Conservation (phyloP, 2,888 invertebrate species). For the Boloria selene region DNA sequence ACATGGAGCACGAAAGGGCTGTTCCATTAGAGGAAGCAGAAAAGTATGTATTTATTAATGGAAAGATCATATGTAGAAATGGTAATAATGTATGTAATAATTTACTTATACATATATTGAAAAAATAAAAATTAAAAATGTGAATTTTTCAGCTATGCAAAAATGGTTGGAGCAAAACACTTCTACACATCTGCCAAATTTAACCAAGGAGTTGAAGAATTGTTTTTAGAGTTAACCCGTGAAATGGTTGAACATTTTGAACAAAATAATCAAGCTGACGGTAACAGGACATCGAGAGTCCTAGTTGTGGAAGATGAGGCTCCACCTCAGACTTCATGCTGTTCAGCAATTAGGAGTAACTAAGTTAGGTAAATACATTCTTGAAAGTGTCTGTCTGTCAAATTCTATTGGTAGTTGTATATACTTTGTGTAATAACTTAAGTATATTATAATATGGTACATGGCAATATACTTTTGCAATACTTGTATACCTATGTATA, state of each 20-base stretch:
- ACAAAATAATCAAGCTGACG: slow-evolving; percentile 55
- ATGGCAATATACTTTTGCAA: neutral
- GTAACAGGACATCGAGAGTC: slow-evolving; percentile 59
- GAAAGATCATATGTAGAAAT: no score
- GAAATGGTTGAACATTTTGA: slow-evolving; percentile 84
- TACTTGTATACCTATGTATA: no score
- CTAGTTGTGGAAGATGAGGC: slow-evolving; percentile 73
- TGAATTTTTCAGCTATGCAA: slow-evolving; percentile 87
- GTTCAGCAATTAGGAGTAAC: slow-evolving; percentile 53
- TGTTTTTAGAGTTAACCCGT: slow-evolving; percentile 92
- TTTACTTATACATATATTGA: no score
- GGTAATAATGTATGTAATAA: no score
- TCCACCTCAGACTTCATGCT: slow-evolving; percentile 63
- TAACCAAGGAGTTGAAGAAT: slow-evolving; percentile 94
- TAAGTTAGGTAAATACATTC: slow-evolving; percentile 19
- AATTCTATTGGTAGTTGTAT: neutral
- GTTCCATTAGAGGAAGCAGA: slow-evolving; percentile 93
- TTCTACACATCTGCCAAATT: slow-evolving; percentile 96
- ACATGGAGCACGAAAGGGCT: slow-evolving; percentile 94
- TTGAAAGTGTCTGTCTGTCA: no score
- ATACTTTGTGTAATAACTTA: neutral
- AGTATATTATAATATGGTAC: neutral
- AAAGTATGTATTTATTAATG: slow-evolving; percentile 78
- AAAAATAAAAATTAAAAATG: no score
- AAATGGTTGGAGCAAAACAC: slow-evolving; percentile 95